Percentiles rank a stretch among this genome's conserved stretches.
These are phyloP conservation scores for Cecropterus lyciades DNA, from an alignment of 1,140 invertebrate species.

Conservation along the genomic window DNA sequence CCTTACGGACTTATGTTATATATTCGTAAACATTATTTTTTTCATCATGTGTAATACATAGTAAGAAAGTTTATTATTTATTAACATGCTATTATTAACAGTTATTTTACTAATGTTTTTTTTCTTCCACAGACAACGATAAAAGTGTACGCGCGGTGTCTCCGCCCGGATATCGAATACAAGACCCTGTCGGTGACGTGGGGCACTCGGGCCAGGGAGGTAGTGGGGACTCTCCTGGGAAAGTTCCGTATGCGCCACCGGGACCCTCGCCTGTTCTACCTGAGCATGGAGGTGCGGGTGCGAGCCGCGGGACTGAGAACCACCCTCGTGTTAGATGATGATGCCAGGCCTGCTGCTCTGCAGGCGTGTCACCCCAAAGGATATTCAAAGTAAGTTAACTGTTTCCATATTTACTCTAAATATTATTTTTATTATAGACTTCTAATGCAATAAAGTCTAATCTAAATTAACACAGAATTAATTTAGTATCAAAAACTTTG, in stretches of 20 bases:
- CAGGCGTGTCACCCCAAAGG: conserved; percentile 96
- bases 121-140: conserved; percentile 91
- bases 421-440: too few relatives aligned
- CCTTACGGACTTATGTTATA: too few relatives aligned
- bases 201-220: conserved; percentile 93
- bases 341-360: conserved; percentile 93
- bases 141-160: conserved; percentile 94
- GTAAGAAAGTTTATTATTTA: too few relatives aligned
- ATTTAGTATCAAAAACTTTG: too few relatives aligned
- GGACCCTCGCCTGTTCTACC: conserved; percentile 95
- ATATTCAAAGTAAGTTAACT: conserved; percentile 92
- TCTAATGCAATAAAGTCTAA: too few relatives aligned
- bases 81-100: too few relatives aligned
- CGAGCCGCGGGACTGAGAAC: conserved; percentile 91
- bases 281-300: conserved; percentile 96
- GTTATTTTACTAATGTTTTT: too few relatives aligned
- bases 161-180: conserved; percentile 96
- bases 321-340: conserved; percentile 93
- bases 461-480: too few relatives aligned
- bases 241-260: conserved; percentile 96
- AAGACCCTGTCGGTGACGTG: conserved; percentile 95
- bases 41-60: too few relatives aligned
- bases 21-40: too few relatives aligned
- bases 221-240: conserved; percentile 92
- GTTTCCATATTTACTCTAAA: too few relatives aligned